Evolutionary conservation across 2,888 invertebrate genomes (phyloP).

Genomic region (Pammene fasciana): DNA sequence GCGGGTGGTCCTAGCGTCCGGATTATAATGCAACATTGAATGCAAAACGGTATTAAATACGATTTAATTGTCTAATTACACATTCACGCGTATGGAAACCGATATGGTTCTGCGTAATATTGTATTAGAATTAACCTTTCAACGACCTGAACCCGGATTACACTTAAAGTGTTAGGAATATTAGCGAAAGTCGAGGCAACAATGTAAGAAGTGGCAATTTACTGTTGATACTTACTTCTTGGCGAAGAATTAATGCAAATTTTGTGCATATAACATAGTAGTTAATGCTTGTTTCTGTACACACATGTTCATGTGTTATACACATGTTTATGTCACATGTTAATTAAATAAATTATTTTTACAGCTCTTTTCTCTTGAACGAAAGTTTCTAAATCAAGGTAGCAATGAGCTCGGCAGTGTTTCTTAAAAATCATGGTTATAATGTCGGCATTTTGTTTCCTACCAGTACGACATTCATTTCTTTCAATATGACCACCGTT

Average conservation of each 20-base stretch:
- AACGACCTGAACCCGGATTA: slow-evolving; percentile 29
- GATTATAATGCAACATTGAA: slow-evolving; percentile 54
- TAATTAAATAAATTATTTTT: slow-evolving; percentile 5
- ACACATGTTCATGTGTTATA: no score
- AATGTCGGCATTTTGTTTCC: no score
- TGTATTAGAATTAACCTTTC: slow-evolving; percentile 36
- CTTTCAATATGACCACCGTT: no score
- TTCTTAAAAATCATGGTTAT: no score
- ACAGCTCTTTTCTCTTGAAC: not conserved
- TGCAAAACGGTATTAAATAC: slow-evolving; percentile 53
- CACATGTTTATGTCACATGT: not conserved
- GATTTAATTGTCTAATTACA: slow-evolving; percentile 54
- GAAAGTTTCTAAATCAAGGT: no score
- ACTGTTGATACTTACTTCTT: not conserved
- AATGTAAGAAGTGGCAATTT: slow-evolving; percentile 4
- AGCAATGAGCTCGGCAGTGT: no score
- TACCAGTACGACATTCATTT: no score
- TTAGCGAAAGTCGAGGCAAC: slow-evolving; percentile 16
- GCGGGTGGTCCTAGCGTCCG: slow-evolving; percentile 52
- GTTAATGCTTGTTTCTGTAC: slow-evolving; percentile 3
- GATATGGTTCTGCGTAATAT: slow-evolving; percentile 30
- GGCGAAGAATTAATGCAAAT: slow-evolving; percentile 15
- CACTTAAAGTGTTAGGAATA: slow-evolving; percentile 15
- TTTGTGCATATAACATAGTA: not conserved
- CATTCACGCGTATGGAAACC: slow-evolving; percentile 44